Base-by-base conservation (phyloP, 2,797 vertebrate genomes). In the Poecilia gillii region DNA sequence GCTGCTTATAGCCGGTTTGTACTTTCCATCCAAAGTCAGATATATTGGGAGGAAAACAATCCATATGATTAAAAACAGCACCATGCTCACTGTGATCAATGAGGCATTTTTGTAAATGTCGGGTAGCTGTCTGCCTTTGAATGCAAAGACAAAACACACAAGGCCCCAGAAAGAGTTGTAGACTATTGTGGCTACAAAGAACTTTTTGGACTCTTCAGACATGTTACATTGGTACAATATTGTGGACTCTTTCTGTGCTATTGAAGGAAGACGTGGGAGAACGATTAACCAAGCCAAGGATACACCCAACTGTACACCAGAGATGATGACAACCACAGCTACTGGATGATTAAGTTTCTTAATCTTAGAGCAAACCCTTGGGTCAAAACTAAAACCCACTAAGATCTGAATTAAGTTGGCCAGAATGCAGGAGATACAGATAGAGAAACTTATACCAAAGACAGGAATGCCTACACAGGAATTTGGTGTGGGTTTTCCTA, bases 391-490 rank as follows among this genome's bases (percentile, higher is more conserved):
- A 64, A 96, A 95, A 68, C 91, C 92, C 25, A 92, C 78, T 12
- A 88, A 74, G 55, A 95, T 94, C 74, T 94, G 93, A 47, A 95
- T 66, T 20, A 92, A 82, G 85, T 95, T 95, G 31, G 94, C 89
- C 71, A 94, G 80, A 59, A 95, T 93, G 68, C 94, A 95, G 70
- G 94, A 81, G 43, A 94, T 77, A 74, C 91, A 95, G n/a, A 95
- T 31, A 28, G 92, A 90, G 64, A 93, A 94, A 45, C 84, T 85
- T 0, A 93, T 72, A 31, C 86, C 85, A 23, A 94, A 95, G 20
- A 94, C 13, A 25, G 94, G 93, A 66, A 94, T 23, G 13, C 88
- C 81, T 0, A 83, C 0, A 78, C 70, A 81, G 68, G 80, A 79
- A 0, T 1, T 0, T 0, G 1, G 0, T 1, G 77, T 85, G 72